Base-by-base conservation (phyloP, 2,888 invertebrate genomes). In the Nesidiocoris tenuis region DNA sequence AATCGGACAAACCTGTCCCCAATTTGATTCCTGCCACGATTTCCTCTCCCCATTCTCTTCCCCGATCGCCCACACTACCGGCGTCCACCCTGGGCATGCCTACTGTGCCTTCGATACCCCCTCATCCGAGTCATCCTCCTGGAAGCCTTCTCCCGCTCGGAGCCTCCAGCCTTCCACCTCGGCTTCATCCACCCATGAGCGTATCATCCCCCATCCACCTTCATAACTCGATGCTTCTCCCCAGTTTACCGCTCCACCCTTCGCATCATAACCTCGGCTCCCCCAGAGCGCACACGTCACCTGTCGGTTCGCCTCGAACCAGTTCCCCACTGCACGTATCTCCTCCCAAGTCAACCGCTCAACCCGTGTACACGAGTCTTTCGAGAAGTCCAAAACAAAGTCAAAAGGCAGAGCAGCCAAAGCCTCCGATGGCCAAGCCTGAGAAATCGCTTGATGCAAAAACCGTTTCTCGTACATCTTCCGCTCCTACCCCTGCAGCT, bases 111-210 rank as follows among this genome's bases (percentile, higher is more conserved):
- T 72, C 72, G 9, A 72, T 72, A 22, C 72, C 72, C 9, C 72
- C 72, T 16, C 72, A 72, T 54, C 72, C 72, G 56, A 72, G 72
- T 19, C 72, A 72, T 21, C 72, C 72, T 25, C 72, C 72, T 21
- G 72, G 72, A 3, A 72, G 72, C 63, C 39, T 72, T 16, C 54
- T 72, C 1, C 72, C 72, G 3, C 72, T 61, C 16, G 21, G 61
- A 16, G 39, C 72, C 16, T 72, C 72, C 2, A 24, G 39, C 16
- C 17, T 72, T 21, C 63, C 72, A 2, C 70, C 61, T 12, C 61
- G 72, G 61, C 54, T 72, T 0, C 72, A 61, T 2, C 70, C 70
- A 17, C 70, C 70, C 22, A 25, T 72, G 18, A 72, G 72, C 19
- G 39, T 72, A 39, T 25, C 72, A n/a, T 72, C 72, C 2, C 72